These are phyloP conservation scores for Ophthalmolycus amberensis DNA, from an alignment of 2,113 vertebrate species.

Conservation along the genomic window DNA sequence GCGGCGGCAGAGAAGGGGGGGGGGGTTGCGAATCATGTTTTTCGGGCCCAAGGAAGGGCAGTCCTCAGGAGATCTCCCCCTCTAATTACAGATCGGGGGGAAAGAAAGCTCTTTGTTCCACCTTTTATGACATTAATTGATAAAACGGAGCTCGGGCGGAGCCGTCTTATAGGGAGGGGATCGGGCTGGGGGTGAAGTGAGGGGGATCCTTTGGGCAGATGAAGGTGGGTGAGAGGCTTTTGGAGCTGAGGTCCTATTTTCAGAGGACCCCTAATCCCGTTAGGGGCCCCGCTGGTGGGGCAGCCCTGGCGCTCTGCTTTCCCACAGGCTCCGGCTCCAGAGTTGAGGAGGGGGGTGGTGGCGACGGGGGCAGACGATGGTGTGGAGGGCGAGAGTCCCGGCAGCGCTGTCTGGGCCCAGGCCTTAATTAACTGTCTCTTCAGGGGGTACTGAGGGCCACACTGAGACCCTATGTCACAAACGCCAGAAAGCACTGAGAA, in stretches of 20 bases:
- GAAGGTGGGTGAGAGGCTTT: slow-evolving; percentile 68
- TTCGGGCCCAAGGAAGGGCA: slow-evolving; percentile 74
- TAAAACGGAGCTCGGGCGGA: slow-evolving; percentile 76
- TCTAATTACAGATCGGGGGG: slow-evolving; percentile 83
- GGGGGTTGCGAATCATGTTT: slow-evolving; percentile 69
- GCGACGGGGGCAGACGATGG: slow-evolving; percentile 39
- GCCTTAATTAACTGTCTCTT: slow-evolving; percentile 82
- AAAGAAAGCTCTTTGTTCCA: slow-evolving; percentile 84
- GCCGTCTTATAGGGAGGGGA: slow-evolving; percentile 47
- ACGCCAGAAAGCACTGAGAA: slow-evolving; percentile 49
- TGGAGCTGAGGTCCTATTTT: slow-evolving; percentile 69
- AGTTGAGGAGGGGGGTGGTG: slow-evolving; percentile 25
- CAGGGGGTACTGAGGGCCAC: slow-evolving; percentile 70
- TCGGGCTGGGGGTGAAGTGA: slow-evolving; percentile 27
- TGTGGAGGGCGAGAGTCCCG: slow-evolving; percentile 56
- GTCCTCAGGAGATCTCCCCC: slow-evolving; percentile 79
- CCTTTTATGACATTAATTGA: slow-evolving; percentile 87
- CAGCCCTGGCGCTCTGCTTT: slow-evolving; percentile 42
- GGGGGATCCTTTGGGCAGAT: slow-evolving; percentile 69
- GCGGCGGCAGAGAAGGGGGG: slow-evolving; percentile 36
- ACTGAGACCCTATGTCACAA: slow-evolving; percentile 70
- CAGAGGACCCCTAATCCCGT: slow-evolving; percentile 81
- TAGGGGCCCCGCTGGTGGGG: slow-evolving; percentile 67
- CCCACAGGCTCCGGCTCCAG: slow-evolving; percentile 54
- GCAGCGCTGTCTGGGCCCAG: slow-evolving; percentile 60